These are phyloP conservation scores for Dione juno DNA, from an alignment of 2,888 invertebrate species.

Conservation along the genomic window DNA sequence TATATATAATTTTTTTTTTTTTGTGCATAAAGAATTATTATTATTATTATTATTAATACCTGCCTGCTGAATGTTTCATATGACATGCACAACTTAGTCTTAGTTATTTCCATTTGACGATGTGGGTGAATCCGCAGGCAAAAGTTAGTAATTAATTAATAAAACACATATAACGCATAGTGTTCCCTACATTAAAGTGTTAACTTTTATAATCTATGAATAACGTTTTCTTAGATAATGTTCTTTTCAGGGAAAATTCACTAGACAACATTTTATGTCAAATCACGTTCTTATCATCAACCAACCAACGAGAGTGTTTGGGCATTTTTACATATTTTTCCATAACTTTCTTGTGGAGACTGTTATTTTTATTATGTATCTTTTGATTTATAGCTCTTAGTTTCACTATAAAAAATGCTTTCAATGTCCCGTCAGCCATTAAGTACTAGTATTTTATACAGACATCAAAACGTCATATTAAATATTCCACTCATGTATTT, in stretches of 20 bases:
- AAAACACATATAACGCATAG: not conserved
- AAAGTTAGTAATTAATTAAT: too few species aligned
- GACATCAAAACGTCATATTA: slow-evolving; percentile 62
- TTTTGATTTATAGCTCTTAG: slow-evolving; percentile 31
- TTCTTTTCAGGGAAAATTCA: slow-evolving; percentile 40
- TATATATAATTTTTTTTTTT: too few species aligned
- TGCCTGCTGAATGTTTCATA: too few species aligned
- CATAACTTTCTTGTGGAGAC: slow-evolving; percentile 36
- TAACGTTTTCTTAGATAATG: slow-evolving; percentile 30
- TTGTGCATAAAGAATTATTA: too few species aligned
- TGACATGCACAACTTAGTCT: too few species aligned
- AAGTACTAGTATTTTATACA: slow-evolving; percentile 50
- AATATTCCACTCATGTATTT: slow-evolving; percentile 63
- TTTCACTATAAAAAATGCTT: slow-evolving; percentile 22
- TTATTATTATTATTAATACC: too few species aligned
- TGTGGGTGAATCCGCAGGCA: too few species aligned
- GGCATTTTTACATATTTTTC: slow-evolving; percentile 42
- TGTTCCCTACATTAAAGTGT: not conserved
- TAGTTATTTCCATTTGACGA: too few species aligned
- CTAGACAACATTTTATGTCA: slow-evolving; percentile 50
- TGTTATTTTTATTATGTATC: slow-evolving; percentile 28
- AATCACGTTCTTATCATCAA: slow-evolving; percentile 47
- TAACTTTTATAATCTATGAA: slow-evolving; percentile 18
- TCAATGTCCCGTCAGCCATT: slow-evolving; percentile 28
- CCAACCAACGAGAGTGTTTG: slow-evolving; percentile 43